Evolutionary conservation across 2,797 vertebrate genomes (phyloP), one percentile per base, ranked within the genome.

Genomic region (Danio choprae): DNA sequence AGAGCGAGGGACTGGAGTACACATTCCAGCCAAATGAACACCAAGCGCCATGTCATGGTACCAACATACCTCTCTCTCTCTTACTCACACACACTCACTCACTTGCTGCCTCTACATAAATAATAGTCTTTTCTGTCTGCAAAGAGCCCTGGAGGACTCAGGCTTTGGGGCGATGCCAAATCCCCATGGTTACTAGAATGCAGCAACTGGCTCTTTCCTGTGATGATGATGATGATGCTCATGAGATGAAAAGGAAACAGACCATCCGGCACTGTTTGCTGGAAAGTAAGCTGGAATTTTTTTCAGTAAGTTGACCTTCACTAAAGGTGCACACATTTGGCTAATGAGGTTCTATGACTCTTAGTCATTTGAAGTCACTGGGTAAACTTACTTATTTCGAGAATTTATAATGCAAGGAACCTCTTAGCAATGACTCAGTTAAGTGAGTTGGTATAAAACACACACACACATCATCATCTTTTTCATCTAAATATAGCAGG

Each of bases 171-270:
- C 20, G 68, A 68, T 82, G 85, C 90, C 92, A 92, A 89, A 88
- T 93, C 91, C 87, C 90, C 90, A 92, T 91, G 89, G 89, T 90
- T 91, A 93, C 91, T 77, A 80, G 48, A 74, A 84, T 50, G 46
- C 84, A 89, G 84, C 85, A 80, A 89, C 86, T 85, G 87, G 86
- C 75, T 88, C 83, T 88, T 90, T 84, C 86, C 84, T 84, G 76
- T 77, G 86, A 81, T 81, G 81, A 56, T 80, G 74, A 81, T 75
- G 3, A 69, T 62, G 67, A 62, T 60, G 56, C 67, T 71, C 46
- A 12, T 51, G 36, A 87, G 81, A 78, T 67, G 75, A 83, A 87
- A 79, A 87, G 75, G 77, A 81, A 84, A 80, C 12, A 77, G 79
- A 63, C 11, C 16, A 53, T 53, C 53, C 81, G 82, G 75, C 60